These are phyloP conservation scores for Manacus vitellinus DNA, from an alignment of 2,113 vertebrate genomes.

Conservation along the genomic window DNA sequence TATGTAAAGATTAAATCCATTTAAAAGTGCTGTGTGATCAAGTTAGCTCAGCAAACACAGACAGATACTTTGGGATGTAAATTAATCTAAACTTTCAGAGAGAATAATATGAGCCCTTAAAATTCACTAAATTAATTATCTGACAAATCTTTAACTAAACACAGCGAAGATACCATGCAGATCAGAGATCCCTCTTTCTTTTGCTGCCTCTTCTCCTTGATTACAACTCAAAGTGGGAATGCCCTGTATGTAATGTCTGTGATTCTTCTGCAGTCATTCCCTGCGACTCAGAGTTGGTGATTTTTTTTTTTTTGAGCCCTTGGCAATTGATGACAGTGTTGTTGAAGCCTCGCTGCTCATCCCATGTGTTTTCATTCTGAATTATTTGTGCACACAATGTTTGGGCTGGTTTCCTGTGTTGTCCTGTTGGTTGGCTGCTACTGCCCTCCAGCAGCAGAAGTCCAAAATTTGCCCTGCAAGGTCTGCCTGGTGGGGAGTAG, in stretches of 20 bases:
- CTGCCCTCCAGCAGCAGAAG: neutral
- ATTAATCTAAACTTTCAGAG: neutral
- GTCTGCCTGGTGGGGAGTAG: neutral
- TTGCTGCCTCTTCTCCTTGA: neutral
- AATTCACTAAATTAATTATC: neutral
- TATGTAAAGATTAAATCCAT: neutral
- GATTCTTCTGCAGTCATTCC: neutral
- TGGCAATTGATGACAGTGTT: neutral
- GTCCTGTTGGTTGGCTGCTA: neutral
- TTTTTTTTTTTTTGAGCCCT: neutral
- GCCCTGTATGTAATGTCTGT: neutral
- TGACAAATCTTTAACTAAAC: neutral
- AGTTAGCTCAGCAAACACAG: neutral
- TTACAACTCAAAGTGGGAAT: neutral
- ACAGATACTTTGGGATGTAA: neutral
- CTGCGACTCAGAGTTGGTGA: neutral
- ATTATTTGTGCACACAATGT: neutral
- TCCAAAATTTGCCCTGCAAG: neutral
- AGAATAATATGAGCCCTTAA: neutral
- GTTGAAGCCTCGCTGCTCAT: neutral
- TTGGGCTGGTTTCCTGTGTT: accelerated
- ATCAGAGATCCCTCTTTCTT: neutral
- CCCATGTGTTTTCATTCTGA: neutral
- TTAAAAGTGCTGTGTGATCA: neutral
- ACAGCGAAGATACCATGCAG: neutral